phyloP scores from a whole-genome alignment of 2,797 vertebrate genomes.

The Sebastes cheni region DNA sequence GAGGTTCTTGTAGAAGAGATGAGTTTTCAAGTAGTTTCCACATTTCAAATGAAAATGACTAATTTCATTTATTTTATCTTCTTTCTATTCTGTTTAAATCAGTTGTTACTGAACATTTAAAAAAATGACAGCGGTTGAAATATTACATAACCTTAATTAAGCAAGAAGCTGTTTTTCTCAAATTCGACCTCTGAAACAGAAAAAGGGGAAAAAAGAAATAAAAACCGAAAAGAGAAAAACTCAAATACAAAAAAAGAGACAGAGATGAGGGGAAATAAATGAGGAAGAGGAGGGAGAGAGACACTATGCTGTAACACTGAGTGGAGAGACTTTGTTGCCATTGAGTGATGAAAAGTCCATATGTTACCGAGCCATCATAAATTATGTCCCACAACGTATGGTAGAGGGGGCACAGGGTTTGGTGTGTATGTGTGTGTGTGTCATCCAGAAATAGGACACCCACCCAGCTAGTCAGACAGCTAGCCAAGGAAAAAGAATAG shows the following conservation, averaged over 20 bases:
- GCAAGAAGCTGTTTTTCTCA: not conserved
- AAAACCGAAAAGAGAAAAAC: not conserved
- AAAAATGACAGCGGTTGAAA: not conserved
- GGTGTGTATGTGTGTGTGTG: constrained; percentile 66
- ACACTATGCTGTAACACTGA: constrained; percentile 74
- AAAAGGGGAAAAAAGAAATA: not conserved
- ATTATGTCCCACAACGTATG: constrained; percentile 92
- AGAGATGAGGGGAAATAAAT: constrained; percentile 10
- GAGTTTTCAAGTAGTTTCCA: not conserved
- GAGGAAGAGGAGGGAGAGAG: constrained; percentile 32
- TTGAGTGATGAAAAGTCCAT: constrained; percentile 97
- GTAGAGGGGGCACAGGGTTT: constrained; percentile 82
- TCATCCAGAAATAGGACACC: constrained; percentile 95
- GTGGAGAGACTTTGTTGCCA: constrained; percentile 86
- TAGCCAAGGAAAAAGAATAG: constrained; percentile 92
- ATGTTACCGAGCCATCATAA: constrained; percentile 93
- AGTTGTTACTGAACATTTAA: not conserved
- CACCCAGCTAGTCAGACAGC: constrained; percentile 79
- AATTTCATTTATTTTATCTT: not conserved
- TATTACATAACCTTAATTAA: not conserved
- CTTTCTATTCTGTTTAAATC: not conserved
- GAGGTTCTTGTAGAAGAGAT: not conserved
- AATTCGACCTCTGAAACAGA: not conserved
- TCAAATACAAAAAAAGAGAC: not conserved
- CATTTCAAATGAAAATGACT: not conserved